These are phyloP conservation scores for Callionymus lyra DNA, from an alignment of 2,113 vertebrate species.

Conservation along the genomic window DNA sequence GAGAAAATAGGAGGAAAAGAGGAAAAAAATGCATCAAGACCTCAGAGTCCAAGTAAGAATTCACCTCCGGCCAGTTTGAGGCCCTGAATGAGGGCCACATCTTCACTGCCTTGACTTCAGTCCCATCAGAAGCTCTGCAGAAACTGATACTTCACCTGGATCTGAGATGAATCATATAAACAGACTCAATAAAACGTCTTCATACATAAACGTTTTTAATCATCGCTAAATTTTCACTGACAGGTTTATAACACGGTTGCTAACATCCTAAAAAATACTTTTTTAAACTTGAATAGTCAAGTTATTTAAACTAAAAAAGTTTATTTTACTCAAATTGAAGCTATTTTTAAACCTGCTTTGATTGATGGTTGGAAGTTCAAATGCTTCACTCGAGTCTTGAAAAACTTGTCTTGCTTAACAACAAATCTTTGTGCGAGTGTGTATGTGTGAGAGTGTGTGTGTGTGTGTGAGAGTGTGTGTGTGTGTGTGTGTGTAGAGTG, in stretches of 20 bases:
- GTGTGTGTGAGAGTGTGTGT: constrained; percentile 1
- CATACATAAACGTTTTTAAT: background rate
- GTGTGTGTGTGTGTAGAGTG: constrained; percentile 10
- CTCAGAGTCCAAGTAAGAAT: too few relatives aligned
- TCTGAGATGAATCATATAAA: too few relatives aligned
- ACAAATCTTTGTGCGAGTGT: background rate
- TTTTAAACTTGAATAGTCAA: too few relatives aligned
- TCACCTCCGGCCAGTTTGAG: too few relatives aligned
- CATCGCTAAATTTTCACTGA: background rate
- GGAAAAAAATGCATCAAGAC: too few relatives aligned
- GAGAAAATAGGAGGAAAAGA: too few relatives aligned
- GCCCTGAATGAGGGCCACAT: background rate
- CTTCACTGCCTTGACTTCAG: background rate
- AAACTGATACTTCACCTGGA: too few relatives aligned
- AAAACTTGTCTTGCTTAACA: constrained; percentile 6
- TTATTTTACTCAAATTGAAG: too few relatives aligned
- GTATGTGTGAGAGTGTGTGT: constrained; percentile 4
- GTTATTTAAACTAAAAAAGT: too few relatives aligned
- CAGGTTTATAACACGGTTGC: background rate
- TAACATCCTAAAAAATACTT: too few relatives aligned
- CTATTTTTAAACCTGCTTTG: background rate
- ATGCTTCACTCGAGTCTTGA: constrained; percentile 5
- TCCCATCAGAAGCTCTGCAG: too few relatives aligned
- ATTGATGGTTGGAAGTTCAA: background rate
- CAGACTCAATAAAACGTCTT: too few relatives aligned